A percentile compares a stretch with the other conserved stretches of the same genome.
phyloP scores from a whole-genome alignment of 2,888 invertebrate genomes.

The Idaea straminata region DNA sequence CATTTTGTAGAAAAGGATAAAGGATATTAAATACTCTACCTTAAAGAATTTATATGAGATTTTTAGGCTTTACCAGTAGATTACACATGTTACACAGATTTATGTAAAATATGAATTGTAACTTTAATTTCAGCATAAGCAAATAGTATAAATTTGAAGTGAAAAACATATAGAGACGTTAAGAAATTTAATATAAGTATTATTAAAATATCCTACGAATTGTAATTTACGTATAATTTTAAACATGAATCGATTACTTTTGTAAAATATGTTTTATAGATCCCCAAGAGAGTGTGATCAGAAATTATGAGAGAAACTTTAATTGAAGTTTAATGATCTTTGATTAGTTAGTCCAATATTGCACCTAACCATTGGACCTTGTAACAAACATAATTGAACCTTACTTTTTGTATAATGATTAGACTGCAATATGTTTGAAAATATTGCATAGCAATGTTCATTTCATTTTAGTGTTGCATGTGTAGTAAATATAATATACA shows the following conservation, averaged over 20 bases:
- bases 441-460: background rate
- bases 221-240: too few species aligned
- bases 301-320: background rate
- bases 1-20: conserved; percentile 56
- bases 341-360: background rate
- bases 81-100: background rate
- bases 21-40: conserved; percentile 47
- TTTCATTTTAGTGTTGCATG: background rate
- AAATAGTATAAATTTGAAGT: background rate
- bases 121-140: background rate
- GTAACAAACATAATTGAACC: background rate
- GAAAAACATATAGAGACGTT: too few species aligned
- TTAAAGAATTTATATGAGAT: conserved; percentile 24
- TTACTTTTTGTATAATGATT: background rate
- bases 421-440: background rate
- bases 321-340: background rate
- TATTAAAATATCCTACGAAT: too few species aligned
- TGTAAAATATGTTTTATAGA: background rate
- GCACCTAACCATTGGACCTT: background rate
- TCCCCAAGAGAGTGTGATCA: background rate
- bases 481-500: background rate
- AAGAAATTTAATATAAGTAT: too few species aligned
- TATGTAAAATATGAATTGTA: background rate
- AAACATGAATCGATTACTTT: too few species aligned
- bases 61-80: conserved; percentile 16